phyloP scores from a whole-genome alignment of 2,797 vertebrate genomes.

The Anguilla marmorata region DNA sequence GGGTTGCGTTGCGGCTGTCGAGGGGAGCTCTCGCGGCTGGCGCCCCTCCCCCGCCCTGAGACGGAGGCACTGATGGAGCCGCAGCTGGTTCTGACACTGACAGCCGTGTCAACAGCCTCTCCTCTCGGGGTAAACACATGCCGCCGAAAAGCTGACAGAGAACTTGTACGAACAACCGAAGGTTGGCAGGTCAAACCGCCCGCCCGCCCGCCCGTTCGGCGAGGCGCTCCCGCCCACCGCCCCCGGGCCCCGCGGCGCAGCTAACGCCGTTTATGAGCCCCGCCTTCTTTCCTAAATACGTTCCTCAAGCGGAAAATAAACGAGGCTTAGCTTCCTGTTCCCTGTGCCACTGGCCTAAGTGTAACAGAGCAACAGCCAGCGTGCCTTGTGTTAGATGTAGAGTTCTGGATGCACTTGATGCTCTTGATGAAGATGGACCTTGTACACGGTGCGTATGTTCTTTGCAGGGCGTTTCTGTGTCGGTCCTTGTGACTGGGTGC shows the following conservation, averaged over 20 bases:
- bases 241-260: not conserved
- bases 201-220: slow-evolving; percentile 49
- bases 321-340: not conserved
- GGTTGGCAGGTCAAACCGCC: slow-evolving; percentile 72
- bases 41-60: not conserved
- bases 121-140: slow-evolving; percentile 69
- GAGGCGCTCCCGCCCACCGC: not conserved
- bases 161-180: slow-evolving; percentile 77
- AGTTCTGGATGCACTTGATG: not conserved
- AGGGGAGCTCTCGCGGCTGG: not conserved
- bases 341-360: not conserved
- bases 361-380: not conserved
- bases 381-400: not conserved
- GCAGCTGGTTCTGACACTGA: not conserved
- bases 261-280: not conserved
- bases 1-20: not conserved
- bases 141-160: slow-evolving; percentile 73
- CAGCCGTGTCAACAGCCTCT: slow-evolving; percentile 20
- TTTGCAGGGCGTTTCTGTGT: not conserved
- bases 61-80: not conserved
- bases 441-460: not conserved
- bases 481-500: not conserved
- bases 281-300: not conserved
- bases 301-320: not conserved
- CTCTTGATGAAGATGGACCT: not conserved